Base-by-base conservation (phyloP, 1,140 invertebrate species). In the Drosophila fuyamai region DNA sequence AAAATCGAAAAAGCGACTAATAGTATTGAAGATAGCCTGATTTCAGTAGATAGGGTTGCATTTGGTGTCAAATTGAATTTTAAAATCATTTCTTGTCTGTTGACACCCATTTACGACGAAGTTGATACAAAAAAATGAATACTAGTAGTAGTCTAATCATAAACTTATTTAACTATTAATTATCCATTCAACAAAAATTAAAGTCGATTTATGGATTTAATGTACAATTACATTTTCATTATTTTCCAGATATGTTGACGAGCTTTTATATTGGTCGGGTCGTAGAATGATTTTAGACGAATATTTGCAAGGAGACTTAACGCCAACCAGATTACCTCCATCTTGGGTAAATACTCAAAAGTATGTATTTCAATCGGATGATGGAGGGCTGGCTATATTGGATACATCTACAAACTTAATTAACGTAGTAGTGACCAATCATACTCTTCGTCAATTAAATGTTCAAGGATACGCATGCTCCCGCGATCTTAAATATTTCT, bases 221-320 rank as follows among this genome's bases (percentile, higher is more conserved):
- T 29, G 7, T 6, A 6, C 29, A 29, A 29, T 5, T 18, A 16
- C 9, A 16, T 44, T 16, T 9, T 7, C 8, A 44, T 14, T 48
- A 2, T n/a, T 60, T 48, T 73, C 61, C 51, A 95, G 95, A 81
- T 97, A 97, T 94, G 96, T 97, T 81, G 96, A 97, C 93, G 96
- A 97, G 92, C 94, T 97, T 73, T 93, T 97, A 48, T 97, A 97
- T 92, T 97, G 96, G 96, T 96, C 95, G 76, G 96, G 96, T 62
- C 94, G 95, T 70, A 95, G 96, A 57, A 96, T 97, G 94, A 95
- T 95, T 57, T 93, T 97, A 70, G 96, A 97, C 92, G 96, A 97
- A 93, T 96, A 96, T 92, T 94, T 96, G 79, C 94, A 95, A 86
- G 96, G 95, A 79, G 95, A 97, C 82, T 93, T 97, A 81, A 95